Conservation (phyloP, 2,113 vertebrate species). For the Aegypius monachus region DNA sequence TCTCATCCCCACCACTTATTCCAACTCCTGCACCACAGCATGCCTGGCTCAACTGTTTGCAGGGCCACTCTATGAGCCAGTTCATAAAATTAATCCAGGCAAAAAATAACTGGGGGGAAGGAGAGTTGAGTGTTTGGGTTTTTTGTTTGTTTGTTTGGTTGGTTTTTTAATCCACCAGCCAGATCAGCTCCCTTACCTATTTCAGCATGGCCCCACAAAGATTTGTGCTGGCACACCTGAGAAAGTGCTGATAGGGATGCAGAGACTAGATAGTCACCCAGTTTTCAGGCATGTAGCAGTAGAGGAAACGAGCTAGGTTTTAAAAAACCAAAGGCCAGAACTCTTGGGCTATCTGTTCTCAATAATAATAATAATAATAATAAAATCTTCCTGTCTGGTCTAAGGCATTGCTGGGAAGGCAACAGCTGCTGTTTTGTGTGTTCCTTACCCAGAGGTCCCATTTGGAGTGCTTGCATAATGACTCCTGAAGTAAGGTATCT, state of each 20-base stretch:
- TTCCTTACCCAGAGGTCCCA: background rate
- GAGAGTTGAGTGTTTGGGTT: background rate
- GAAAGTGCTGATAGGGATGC: background rate
- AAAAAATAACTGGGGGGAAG: constrained; percentile 2
- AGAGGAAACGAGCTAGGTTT: background rate
- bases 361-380: background rate
- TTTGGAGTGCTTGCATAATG: background rate
- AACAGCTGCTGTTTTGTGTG: background rate
- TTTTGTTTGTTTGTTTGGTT: background rate
- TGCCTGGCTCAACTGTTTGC: background rate
- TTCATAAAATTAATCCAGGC: background rate
- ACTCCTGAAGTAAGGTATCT: background rate
- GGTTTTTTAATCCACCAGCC: background rate
- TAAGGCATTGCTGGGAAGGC: background rate
- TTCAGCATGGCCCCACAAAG: background rate
- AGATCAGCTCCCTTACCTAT: background rate
- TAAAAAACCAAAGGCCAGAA: background rate
- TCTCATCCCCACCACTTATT: background rate
- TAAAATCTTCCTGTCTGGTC: background rate
- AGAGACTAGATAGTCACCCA: background rate
- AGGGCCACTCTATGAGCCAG: background rate
- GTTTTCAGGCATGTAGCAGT: background rate
- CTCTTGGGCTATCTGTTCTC: background rate
- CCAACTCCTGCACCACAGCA: background rate
- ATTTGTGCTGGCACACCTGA: background rate